A percentile compares a stretch with the other conserved stretches of the same genome.
Conservation (phyloP, 2,113 vertebrate genomes). For the Sciurus niger region DNA sequence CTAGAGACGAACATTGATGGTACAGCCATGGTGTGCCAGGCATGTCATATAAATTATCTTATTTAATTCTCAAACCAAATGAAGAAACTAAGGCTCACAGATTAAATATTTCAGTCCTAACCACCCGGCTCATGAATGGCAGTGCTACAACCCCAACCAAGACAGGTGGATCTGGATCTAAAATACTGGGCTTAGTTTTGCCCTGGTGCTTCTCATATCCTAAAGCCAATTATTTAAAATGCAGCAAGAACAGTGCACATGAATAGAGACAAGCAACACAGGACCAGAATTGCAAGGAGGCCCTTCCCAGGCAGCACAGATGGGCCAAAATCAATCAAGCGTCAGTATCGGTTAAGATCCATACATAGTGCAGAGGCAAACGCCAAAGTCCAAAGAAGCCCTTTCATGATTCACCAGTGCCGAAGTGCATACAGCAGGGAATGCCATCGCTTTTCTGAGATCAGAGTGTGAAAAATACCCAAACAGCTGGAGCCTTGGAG, state of each 20-base stretch:
- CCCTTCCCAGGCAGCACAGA: background rate
- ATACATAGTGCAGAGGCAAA: background rate
- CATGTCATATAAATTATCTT: background rate
- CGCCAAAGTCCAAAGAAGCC: background rate
- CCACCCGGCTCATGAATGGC: background rate
- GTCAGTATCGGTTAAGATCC: background rate
- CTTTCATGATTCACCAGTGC: background rate
- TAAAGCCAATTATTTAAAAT: slow-evolving; percentile 9
- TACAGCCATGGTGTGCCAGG: background rate
- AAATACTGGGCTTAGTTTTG: background rate
- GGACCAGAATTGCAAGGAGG: background rate
- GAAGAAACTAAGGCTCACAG: slow-evolving; percentile 31
- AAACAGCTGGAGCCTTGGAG: background rate
- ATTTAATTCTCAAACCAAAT: background rate
- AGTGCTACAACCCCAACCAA: background rate
- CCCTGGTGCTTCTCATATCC: background rate
- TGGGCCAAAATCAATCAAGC: background rate
- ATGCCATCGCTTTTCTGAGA: background rate
- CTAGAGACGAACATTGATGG: background rate
- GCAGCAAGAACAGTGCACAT: background rate
- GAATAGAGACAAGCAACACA: background rate
- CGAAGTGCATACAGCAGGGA: background rate
- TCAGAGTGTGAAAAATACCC: background rate
- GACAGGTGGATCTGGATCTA: background rate
- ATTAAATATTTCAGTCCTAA: background rate